Evolutionary conservation across 1,140 invertebrate genomes (phyloP).

Genomic region (Ridgeia piscesae): DNA sequence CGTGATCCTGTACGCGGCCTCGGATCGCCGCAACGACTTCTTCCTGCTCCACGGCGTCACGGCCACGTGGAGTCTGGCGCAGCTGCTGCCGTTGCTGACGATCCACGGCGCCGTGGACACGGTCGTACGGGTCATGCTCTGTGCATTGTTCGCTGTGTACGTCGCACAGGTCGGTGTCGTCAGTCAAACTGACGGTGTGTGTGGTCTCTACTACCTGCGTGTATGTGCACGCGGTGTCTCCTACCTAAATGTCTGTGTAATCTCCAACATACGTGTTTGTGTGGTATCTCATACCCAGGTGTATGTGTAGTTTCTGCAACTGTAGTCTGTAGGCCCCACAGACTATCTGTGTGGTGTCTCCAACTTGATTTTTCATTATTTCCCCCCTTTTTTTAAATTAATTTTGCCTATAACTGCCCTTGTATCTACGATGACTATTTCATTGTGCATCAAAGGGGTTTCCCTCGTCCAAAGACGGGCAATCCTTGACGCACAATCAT

Average conservation of each 20-base stretch:
- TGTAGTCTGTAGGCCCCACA: too few relatives aligned
- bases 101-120: neutral
- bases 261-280: too few relatives aligned
- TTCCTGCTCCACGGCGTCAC: conserved; percentile 26
- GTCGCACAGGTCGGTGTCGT: neutral
- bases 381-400: too few relatives aligned
- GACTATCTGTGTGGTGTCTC: too few relatives aligned
- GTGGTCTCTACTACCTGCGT: neutral
- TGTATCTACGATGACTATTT: too few relatives aligned
- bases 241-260: neutral
- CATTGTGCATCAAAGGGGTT: too few relatives aligned
- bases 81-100: conserved; percentile 6
- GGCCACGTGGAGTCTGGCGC: conserved; percentile 17
- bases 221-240: neutral
- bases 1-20: conserved; percentile 8
- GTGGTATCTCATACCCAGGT: too few relatives aligned
- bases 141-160: neutral
- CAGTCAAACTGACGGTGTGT: neutral
- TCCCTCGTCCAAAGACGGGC: too few relatives aligned
- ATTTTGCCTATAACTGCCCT: too few relatives aligned
- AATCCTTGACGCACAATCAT: too few relatives aligned
- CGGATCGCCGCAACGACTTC: conserved; percentile 17
- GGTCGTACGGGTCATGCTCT: neutral
- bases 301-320: too few relatives aligned
- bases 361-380: too few relatives aligned